Evolutionary conservation across 1,140 invertebrate species (phyloP), one percentile per base, ranked within the genome.

Genomic region (Nomia melanderi): DNA sequence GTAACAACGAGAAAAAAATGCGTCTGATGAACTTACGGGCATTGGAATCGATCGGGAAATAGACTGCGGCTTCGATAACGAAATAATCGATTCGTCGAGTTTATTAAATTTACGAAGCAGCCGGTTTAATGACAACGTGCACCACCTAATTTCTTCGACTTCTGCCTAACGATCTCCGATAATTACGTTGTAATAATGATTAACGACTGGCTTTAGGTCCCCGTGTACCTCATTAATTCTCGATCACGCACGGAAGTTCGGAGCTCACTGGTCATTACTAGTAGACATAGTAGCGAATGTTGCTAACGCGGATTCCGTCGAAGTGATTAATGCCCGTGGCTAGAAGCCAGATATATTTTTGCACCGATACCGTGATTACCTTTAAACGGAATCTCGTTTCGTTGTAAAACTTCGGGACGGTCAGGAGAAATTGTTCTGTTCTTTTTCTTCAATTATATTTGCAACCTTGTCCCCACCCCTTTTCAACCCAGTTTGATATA

Each of bases 161-260:
- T 59, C 39, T 75, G 23, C 36, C 25, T 47, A 75, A 69, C 73
- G 73, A 75, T 75, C 31, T 27, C 25, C 50, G 77, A 83, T 79
- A 78, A 84, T 83, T 84, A 84, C 82, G 81, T 84, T 84, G 81
- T 83, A 84, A 82, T 78, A 78, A 84, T 84, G 82, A 84, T 84
- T 83, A 83, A 84, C 81, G 82, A 84, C 47, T 59, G 41, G 62
- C 81, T 78, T 69, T 82, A 50, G 75, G 70, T 78, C 64, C 65
- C 66, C 69, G 75, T 70, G 64, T 83, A 84, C 54, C 82, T 75
- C 82, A 79, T 84, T 84, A 84, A 72, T 79, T 78, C 65, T 79
- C 66, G 66, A 66, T 41, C 75, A 63, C 31, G 66, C 66, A 75
- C 82, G 82, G 82, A 84, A 84, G 80, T 84, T 69, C 65, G 59